Conservation (phyloP, 1,140 invertebrate genomes). For the Bombus difficillimus region DNA sequence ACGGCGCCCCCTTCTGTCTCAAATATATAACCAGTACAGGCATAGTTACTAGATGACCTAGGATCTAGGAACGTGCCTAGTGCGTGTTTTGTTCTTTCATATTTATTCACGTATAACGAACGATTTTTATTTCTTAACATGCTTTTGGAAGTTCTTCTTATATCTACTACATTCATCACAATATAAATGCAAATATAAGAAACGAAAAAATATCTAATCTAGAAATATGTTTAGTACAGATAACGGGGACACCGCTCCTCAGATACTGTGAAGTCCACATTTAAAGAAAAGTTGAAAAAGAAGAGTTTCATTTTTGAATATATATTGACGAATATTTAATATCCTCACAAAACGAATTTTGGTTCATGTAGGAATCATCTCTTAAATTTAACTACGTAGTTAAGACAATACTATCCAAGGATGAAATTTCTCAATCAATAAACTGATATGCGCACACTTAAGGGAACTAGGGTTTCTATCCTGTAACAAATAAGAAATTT, state of each 20-base stretch:
- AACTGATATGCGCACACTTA: background rate
- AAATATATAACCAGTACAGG: constrained; percentile 18
- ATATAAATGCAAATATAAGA: background rate
- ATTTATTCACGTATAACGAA: background rate
- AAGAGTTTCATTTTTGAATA: background rate
- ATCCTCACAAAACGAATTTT: background rate
- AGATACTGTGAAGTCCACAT: no score
- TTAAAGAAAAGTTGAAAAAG: background rate
- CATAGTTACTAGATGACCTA: background rate
- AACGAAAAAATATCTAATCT: background rate
- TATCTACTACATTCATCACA: background rate
- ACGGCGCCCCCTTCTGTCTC: background rate
- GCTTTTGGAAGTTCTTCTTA: background rate
- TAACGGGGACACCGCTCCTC: no score
- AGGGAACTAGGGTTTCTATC: background rate
- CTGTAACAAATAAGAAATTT: background rate
- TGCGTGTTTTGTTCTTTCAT: no score
- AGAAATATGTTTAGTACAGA: no score
- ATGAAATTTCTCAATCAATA: background rate
- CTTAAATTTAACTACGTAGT: background rate
- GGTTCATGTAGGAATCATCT: background rate
- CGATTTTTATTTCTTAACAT: background rate
- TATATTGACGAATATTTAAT: background rate
- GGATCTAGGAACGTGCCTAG: no score
- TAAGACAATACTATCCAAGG: background rate